A percentile compares a stretch with the other conserved stretches of the same genome.
Evolutionary conservation across 35 echinoderm and acorn worm species (phyloP).

Genomic region (Ptychodera flava): DNA sequence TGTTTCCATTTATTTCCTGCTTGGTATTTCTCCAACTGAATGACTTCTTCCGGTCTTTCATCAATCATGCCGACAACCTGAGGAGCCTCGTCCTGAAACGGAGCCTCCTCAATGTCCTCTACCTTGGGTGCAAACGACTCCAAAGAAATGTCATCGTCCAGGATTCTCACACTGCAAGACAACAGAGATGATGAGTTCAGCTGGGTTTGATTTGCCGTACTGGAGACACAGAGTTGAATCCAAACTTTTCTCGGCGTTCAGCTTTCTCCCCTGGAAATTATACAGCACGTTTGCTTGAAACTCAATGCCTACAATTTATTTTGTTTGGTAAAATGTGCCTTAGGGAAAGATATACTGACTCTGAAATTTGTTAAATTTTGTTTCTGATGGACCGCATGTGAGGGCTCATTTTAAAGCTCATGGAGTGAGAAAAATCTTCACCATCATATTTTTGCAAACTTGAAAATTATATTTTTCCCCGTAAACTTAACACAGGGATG

Average conservation of each 20-base stretch:
- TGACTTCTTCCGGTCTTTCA: constrained; percentile 71
- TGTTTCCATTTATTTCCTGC: constrained; percentile 71
- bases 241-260: neutral
- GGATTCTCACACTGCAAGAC: constrained; percentile 9
- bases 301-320: too few relatives aligned
- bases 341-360: too few relatives aligned
- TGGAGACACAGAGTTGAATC: neutral
- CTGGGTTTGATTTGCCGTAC: neutral
- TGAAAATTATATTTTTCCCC: too few relatives aligned
- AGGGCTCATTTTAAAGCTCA: too few relatives aligned
- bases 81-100: constrained; percentile 63
- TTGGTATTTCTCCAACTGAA: constrained; percentile 64
- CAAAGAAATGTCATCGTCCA: constrained; percentile 79
- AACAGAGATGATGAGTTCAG: neutral
- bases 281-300: neutral
- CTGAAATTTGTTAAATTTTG: too few relatives aligned
- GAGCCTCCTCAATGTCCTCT: constrained; percentile 27
- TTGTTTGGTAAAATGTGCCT: too few relatives aligned
- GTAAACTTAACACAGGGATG: too few relatives aligned
- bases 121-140: neutral
- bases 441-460: too few relatives aligned
- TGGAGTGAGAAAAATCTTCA: too few relatives aligned
- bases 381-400: too few relatives aligned
- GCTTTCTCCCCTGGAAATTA: neutral
- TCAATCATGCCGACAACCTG: constrained; percentile 57